Evolutionary conservation across 2,888 invertebrate genomes (phyloP).

Genomic region (Caenorhabditis imperialis): DNA sequence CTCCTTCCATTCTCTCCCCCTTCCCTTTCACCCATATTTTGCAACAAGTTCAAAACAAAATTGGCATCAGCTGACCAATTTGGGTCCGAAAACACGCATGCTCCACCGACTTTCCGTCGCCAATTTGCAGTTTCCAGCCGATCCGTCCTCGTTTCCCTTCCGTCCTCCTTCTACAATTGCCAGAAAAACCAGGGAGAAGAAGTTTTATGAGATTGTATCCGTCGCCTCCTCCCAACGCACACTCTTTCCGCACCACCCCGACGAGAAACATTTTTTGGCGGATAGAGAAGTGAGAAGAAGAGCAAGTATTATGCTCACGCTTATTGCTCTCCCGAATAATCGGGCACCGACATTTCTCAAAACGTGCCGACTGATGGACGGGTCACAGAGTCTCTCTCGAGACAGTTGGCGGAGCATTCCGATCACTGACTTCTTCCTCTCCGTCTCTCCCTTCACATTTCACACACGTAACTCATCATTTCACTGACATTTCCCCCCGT

Average conservation of each 20-base stretch:
- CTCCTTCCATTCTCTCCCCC: not conserved
- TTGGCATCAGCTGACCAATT: constrained; percentile 37
- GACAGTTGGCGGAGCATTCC: constrained; percentile 35
- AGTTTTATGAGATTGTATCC: constrained; percentile 29
- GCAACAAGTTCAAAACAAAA: constrained; percentile 21
- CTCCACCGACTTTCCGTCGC: constrained; percentile 26
- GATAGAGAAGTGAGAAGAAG: constrained; percentile 1
- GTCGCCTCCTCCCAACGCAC: not conserved
- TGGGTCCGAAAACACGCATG: constrained; percentile 11
- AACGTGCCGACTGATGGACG: constrained; percentile 38
- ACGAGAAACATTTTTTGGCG: constrained; percentile 44
- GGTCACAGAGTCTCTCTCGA: constrained; percentile 28
- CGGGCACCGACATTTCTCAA: constrained; percentile 38
- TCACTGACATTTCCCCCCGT: constrained; percentile 30
- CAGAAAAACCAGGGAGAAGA: not conserved
- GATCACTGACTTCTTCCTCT: constrained; percentile 28
- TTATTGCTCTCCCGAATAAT: constrained; percentile 22
- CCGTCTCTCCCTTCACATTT: constrained; percentile 21
- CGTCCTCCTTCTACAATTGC: no score
- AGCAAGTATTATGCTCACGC: not conserved
- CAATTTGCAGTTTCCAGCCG: constrained; percentile 19
- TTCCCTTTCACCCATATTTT: no score
- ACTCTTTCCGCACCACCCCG: constrained; percentile 25
- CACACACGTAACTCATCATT: constrained; percentile 46
- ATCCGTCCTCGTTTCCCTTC: no score